Percentiles rank a stretch among this genome's conserved stretches.
Conservation (phyloP, 1,140 invertebrate genomes). For the Euura lappo region DNA sequence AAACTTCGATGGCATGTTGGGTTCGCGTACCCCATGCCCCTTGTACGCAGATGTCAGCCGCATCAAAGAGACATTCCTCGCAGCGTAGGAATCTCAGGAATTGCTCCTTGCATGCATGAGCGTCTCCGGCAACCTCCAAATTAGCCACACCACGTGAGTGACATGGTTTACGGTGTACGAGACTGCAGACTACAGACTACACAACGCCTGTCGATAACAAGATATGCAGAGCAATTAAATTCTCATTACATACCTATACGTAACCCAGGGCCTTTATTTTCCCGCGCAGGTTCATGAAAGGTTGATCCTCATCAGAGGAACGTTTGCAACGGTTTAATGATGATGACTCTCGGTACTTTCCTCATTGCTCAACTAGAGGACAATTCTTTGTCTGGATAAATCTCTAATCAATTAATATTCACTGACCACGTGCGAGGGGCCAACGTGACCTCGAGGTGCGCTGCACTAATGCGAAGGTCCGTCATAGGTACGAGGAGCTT, state of each 20-base stretch:
- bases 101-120: conserved; percentile 28
- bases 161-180: not conserved
- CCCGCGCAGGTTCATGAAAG: too few species aligned
- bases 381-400: not conserved
- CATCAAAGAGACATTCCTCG: conserved; percentile 40
- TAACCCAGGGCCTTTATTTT: too few species aligned
- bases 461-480: not conserved
- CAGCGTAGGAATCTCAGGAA: conserved; percentile 37
- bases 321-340: too few species aligned
- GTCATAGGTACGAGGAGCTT: not conserved
- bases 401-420: not conserved
- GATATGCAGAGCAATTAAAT: not conserved
- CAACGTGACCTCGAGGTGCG: not conserved
- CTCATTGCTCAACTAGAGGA: too few species aligned
- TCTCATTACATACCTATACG: not conserved
- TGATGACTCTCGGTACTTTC: too few species aligned
- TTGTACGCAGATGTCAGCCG: conserved; percentile 27
- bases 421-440: not conserved
- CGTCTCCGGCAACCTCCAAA: not conserved
- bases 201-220: not conserved
- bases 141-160: not conserved
- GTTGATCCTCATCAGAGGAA: too few species aligned
- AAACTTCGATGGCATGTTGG: conserved; percentile 26
- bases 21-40: conserved; percentile 20
- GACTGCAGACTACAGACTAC: not conserved